Base-by-base conservation (phyloP, 2,888 invertebrate genomes). In the Chirona hameri region DNA sequence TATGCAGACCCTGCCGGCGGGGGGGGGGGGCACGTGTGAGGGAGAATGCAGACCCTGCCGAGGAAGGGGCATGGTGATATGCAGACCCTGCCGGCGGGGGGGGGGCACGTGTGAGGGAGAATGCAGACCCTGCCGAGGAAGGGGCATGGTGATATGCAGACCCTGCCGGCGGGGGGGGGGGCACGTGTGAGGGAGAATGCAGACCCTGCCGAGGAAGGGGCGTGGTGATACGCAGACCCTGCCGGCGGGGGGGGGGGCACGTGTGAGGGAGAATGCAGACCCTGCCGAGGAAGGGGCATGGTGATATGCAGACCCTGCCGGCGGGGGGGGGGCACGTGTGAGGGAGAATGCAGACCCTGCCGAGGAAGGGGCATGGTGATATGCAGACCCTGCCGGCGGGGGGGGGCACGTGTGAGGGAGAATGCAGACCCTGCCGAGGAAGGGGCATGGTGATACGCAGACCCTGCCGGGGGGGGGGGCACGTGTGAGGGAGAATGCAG, bases 341-440 rank as follows among this genome's bases (percentile, higher is more conserved):
- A 7, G 39, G 39, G 39, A 39, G 39, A 39, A 84, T 65, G 39
- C 84, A 82, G 81, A 69, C n/a, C 60, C 9, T n/a, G 60, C 21
- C n/a, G n/a, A n/a, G n/a, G n/a, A n/a, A n/a, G n/a, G n/a, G n/a
- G 88, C 90, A 91, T 91, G 0, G 89, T 90, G 3, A 91, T 87
- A 84, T 87, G 89, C 69, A 91, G 85, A 5, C 87, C 88, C 89
- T 90, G 84, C 52, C 15, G 52, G 52, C 52, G 52, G 12, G 52
- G 18, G 52, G n/a, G n/a, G n/a, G n/a, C 52, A 52, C 15, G 52
- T 52, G 15, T 1, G 39, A 7, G 39, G 39, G 39, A 39, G 39
- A 39, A 84, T 65, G 39, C 84, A 82, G 81, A 69, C n/a, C 60
- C 9, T n/a, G 60, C 21, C n/a, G n/a, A n/a, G n/a, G n/a, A n/a